Conservation (phyloP, 2,113 vertebrate genomes). For the Scophthalmus maximus region DNA sequence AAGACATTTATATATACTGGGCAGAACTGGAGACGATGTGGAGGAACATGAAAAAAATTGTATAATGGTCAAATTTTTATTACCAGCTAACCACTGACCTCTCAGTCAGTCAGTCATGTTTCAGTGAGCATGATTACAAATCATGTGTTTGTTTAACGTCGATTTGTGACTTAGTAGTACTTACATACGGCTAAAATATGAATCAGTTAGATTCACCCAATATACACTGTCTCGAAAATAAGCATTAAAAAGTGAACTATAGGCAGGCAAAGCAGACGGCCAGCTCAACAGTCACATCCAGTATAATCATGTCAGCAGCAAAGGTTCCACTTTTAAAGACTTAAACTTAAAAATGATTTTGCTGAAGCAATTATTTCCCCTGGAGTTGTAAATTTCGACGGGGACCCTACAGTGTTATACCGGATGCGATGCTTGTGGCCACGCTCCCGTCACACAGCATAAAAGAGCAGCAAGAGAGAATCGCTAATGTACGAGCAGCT, state of each 20-base stretch:
- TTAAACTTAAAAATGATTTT: neutral
- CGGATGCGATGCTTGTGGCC: constrained; percentile 23
- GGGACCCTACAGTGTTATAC: constrained; percentile 21
- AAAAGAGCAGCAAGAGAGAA: constrained; percentile 19
- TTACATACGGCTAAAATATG: neutral
- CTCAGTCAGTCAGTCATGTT: neutral
- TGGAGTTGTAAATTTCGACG: neutral
- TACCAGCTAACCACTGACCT: neutral
- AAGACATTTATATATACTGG: too few species aligned
- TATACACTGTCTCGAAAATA: neutral
- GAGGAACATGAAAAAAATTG: neutral
- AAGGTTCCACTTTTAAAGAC: neutral
- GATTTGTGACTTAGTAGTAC: neutral
- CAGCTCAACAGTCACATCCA: constrained; percentile 47
- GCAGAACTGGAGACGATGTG: neutral
- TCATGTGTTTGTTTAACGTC: neutral
- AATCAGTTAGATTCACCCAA: neutral
- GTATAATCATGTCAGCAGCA: constrained; percentile 10
- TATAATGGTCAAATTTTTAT: neutral
- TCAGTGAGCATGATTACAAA: too few species aligned
- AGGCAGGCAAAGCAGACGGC: constrained; percentile 48
- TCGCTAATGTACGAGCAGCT: constrained; percentile 8
- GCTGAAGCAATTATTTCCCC: too few species aligned
- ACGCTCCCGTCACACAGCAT: neutral
- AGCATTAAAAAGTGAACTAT: too few species aligned